Evolutionary conservation across 2,113 vertebrate genomes (phyloP), one percentile per base, ranked within the genome.

Genomic region (Malurus melanocephalus): DNA sequence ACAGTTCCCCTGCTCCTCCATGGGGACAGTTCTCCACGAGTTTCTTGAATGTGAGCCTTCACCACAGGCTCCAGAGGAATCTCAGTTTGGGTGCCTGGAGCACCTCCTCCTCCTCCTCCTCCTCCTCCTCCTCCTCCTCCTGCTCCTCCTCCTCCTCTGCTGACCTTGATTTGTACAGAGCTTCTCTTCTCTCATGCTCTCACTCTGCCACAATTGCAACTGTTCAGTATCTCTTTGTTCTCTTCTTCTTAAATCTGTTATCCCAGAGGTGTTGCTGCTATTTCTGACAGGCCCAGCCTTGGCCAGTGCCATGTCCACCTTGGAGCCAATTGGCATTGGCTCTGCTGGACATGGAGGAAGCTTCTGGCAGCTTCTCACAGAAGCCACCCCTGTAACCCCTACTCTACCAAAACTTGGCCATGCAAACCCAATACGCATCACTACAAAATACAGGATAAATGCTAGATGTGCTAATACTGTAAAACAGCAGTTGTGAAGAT

Each of bases 371-470:
- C 38, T 75, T 38, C 45, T 67, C 26, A 66, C 2, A 59, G 26
- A 66, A 75, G 4, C 30, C 51, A 11, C 7, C 22, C 21, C 26
- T 32, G 52, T 15, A 59, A 32, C 32, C 11, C 22, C 21, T 6
- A 21, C 0, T 0, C 45, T 27, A 10, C 38, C 38, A 38, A 45
- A 67, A 32, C 32, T 11, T 45, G 17, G 35, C 35, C 32, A 38
- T 10, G 2, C 5, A 67, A 76, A 45, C 2, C 17, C 11, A 26
- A 45, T 45, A 22, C 0, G 0, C 13, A 43, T 43, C 10, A 40
- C 16, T 59, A 48, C 10, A 62, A 69, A 85, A 80, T 51, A 45
- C 3, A 46, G 43, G 42, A 6, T 57, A 77, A 73, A 51, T 80
- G 1, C 56, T 16, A 74, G n/a, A 71, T n/a, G 15, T 35, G 8